Evolutionary conservation across 2,113 vertebrate species (phyloP).

Genomic region (Regulus satrapa): DNA sequence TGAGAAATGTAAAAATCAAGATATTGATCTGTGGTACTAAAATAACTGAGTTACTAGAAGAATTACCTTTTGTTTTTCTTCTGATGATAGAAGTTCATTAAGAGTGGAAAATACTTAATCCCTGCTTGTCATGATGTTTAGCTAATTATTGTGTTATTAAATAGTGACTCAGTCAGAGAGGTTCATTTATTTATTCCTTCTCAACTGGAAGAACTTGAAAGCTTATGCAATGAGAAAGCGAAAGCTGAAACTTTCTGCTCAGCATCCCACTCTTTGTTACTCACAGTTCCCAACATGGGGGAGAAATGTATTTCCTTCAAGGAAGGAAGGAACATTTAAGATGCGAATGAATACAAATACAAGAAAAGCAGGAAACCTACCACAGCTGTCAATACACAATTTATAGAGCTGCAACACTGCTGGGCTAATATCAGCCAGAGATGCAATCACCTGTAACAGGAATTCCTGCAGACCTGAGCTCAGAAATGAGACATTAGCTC

Average conservation of each 20-base stretch:
- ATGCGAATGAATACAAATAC: not conserved
- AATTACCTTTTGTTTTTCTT: constrained; percentile 6
- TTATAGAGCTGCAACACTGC: not conserved
- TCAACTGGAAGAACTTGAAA: not conserved
- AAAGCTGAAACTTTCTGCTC: constrained; percentile 16
- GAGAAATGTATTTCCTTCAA: not conserved
- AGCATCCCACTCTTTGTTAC: not conserved
- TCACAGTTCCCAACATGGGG: not conserved
- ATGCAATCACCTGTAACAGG: not conserved
- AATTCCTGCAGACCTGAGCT: not conserved
- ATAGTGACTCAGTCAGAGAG: not conserved
- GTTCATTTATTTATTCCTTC: constrained; percentile 8
- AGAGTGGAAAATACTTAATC: constrained; percentile 22
- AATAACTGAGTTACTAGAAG: constrained; percentile 14
- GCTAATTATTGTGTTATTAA: constrained; percentile 33
- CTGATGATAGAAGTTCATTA: not conserved
- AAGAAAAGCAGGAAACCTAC: not conserved
- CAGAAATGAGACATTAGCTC: not conserved
- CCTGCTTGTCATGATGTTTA: not conserved
- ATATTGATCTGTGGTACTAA: not conserved
- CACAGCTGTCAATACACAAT: not conserved
- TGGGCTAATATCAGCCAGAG: not conserved
- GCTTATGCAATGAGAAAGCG: not conserved
- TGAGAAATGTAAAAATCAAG: constrained; percentile 18
- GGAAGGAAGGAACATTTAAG: not conserved